Conservation (phyloP, 2,888 invertebrate species). For the Tachina fera region DNA sequence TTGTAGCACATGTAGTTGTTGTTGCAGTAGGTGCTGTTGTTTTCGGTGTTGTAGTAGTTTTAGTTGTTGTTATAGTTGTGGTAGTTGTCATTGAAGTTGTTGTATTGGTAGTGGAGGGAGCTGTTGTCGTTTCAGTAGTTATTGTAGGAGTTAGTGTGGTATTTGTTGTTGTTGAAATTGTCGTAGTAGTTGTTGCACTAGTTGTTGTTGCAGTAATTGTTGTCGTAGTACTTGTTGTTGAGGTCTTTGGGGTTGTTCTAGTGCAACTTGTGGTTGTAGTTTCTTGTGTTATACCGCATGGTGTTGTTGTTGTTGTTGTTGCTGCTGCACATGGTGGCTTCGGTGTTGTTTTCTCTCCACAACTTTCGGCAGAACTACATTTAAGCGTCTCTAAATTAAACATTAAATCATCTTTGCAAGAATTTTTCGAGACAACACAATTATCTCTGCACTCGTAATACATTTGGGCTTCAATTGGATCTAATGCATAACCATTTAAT, state of each 20-base stretch:
- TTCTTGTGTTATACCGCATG: conserved; percentile 9
- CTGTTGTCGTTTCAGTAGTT: background rate
- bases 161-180: conserved; percentile 23
- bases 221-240: conserved; percentile 10
- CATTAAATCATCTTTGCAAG: conserved; percentile 60
- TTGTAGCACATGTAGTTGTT: background rate
- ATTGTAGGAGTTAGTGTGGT: conserved; percentile 14
- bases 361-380: conserved; percentile 66
- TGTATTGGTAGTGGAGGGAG: conserved; percentile 2
- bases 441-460: conserved; percentile 71
- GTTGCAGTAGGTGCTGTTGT: conserved; percentile 22
- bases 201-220: background rate
- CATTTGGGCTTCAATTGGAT: conserved; percentile 58
- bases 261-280: conserved; percentile 45
- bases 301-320: conserved; percentile 46
- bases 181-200: conserved; percentile 8
- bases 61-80: conserved; percentile 4
- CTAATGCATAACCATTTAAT: conserved; percentile 66
- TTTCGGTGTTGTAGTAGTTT: background rate
- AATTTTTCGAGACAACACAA: conserved; percentile 30
- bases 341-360: conserved; percentile 36
- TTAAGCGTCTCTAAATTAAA: conserved; percentile 69
- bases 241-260: conserved; percentile 1
- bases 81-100: conserved; percentile 43
- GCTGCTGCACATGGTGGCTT: conserved; percentile 18